These are phyloP conservation scores for Micrasema longulum DNA, from an alignment of 1,140 invertebrate genomes.

Conservation along the genomic window DNA sequence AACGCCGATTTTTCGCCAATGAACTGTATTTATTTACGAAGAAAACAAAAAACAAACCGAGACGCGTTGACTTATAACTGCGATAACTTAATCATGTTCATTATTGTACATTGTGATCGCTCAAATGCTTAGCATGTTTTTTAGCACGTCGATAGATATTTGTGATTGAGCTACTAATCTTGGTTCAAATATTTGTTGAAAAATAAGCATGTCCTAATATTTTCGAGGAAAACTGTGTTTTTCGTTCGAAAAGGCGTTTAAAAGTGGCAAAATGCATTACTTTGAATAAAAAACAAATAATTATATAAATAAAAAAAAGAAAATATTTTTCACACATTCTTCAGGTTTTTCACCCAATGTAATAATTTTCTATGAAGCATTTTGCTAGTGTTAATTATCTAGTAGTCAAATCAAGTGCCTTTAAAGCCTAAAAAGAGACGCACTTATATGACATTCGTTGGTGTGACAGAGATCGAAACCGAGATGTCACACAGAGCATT, in stretches of 20 bases:
- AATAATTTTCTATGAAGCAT: constrained; percentile 19
- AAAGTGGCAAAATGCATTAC: not conserved
- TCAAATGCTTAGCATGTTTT: too few relatives aligned
- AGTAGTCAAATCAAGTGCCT: constrained; percentile 29
- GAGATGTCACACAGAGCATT: too few relatives aligned
- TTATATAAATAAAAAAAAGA: not conserved
- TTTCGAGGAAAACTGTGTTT: not conserved
- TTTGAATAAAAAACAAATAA: not conserved
- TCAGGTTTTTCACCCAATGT: constrained; percentile 17
- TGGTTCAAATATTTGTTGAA: not conserved
- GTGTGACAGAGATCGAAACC: too few relatives aligned
- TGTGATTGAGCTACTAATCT: too few relatives aligned
- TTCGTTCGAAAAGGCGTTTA: not conserved
- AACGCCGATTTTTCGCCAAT: too few relatives aligned
- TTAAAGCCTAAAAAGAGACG: constrained; percentile 10
- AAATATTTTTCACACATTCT: constrained; percentile 1
- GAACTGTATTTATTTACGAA: too few relatives aligned
- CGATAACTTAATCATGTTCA: too few relatives aligned
- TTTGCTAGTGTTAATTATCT: constrained; percentile 27
- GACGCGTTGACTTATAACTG: too few relatives aligned
- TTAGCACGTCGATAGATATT: too few relatives aligned
- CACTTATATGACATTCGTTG: constrained; percentile 14
- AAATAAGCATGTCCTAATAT: not conserved
- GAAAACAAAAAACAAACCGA: too few relatives aligned
- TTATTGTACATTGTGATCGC: too few relatives aligned